Base-by-base conservation (phyloP, 2,797 vertebrate species). In the Remorina albescens region DNA sequence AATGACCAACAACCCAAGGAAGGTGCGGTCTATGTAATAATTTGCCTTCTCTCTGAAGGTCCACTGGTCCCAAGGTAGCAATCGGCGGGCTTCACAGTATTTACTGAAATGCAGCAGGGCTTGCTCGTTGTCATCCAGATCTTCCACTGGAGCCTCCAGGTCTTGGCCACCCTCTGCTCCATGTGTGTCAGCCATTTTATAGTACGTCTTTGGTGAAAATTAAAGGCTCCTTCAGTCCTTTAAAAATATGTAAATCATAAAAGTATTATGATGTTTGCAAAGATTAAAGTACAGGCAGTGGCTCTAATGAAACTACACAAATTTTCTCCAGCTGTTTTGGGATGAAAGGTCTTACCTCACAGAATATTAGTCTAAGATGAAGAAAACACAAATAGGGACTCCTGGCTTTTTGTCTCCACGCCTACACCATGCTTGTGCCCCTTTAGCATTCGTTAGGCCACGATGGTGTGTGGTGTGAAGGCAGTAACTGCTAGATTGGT, bases 1-100 rank as follows among this genome's bases (percentile, higher is more conserved):
- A 54, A 91, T 0, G 2, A 51, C 3, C 13, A 96, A 60, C 39
- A 95, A 26, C 19, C 63, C 61, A 0, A 95, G 69, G 78, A 96
- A 95, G 34, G 93, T 58, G 16, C 93, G 93, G 76, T 96, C 95
- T 0, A 92, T 13, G 26, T 67, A 91, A 81, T 88, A 91, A 56
- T 60, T 88, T 12, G 89, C 55, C 59, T 91, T 95, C 85, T 95
- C 92, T 67, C 67, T 90, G 68, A 88, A 86, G 7, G 90, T 93
- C 87, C 92, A 93, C 74, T 94, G 93, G 18, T 90, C 74, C 94
- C 94, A 94, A 0, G 94, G 93, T 12, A 89, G 60, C 0, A 81
- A 68, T 1, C 39, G 88, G 0, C 85, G 86, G 9, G 61, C 53
- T 34, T 94, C 93, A 0, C 4, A 19, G 42, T 88, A 91, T 55